Percentiles rank a stretch among this genome's conserved stretches.
Evolutionary conservation across 1,140 invertebrate species (phyloP).

Genomic region (Propsilocerus akamusi): DNA sequence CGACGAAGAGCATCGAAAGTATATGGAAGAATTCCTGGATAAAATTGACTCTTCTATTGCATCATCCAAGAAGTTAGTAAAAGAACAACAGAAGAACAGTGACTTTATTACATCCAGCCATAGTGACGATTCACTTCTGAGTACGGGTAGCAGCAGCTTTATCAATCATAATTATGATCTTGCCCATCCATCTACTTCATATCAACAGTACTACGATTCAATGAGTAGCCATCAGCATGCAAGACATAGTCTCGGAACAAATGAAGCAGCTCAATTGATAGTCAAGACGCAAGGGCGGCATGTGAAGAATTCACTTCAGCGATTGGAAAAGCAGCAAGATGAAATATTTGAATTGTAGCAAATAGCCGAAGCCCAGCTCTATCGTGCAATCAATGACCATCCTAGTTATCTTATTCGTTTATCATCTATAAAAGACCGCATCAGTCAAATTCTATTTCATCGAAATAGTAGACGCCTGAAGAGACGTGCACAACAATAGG

Average conservation of each 20-base stretch:
- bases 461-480: not conserved
- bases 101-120: slow-evolving; percentile 24
- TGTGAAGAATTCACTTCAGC: slow-evolving; percentile 55
- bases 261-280: slow-evolving; percentile 34
- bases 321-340: slow-evolving; percentile 65
- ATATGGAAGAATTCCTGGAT: slow-evolving; percentile 62
- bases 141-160: slow-evolving; percentile 19
- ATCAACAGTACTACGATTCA: slow-evolving; percentile 5
- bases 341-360: slow-evolving; percentile 82
- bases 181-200: slow-evolving; percentile 16
- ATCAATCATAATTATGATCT: slow-evolving; percentile 25
- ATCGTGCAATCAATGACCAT: not conserved
- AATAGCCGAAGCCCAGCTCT: slow-evolving; percentile 11
- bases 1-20: slow-evolving; percentile 43
- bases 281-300: slow-evolving; percentile 59
- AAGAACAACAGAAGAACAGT: slow-evolving; percentile 53
- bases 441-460: not conserved
- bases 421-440: not conserved
- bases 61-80: slow-evolving; percentile 65
- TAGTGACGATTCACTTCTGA: slow-evolving; percentile 20
- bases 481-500: not conserved
- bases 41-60: slow-evolving; percentile 77
- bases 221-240: slow-evolving; percentile 10
- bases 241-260: slow-evolving; percentile 19
- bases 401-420: not conserved